A percentile compares a stretch with the other conserved stretches of the same genome.
Conservation (phyloP, 2,797 vertebrate species). For the Pterois miles region DNA sequence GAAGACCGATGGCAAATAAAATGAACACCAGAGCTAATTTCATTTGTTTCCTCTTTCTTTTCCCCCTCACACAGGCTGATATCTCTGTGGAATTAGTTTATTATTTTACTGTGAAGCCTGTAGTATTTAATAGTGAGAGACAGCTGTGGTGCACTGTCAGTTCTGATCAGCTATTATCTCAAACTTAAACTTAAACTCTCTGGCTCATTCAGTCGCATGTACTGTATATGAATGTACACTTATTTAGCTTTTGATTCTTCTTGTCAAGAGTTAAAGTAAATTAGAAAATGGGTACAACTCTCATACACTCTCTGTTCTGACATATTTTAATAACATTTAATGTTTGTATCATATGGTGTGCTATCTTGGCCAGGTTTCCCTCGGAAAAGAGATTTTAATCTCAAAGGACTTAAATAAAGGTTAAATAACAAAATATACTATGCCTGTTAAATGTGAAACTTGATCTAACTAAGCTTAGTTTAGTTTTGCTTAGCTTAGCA, state of each 20-base stretch:
- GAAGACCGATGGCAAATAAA: slow-evolving; percentile 59
- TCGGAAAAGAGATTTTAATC: no score
- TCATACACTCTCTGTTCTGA: no score
- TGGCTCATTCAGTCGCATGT: background rate
- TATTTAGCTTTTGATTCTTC: background rate
- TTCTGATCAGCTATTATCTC: slow-evolving; percentile 46
- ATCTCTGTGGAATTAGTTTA: slow-evolving; percentile 53
- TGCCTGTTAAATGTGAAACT: no score
- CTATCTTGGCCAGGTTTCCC: no score
- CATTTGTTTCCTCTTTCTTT: slow-evolving; percentile 27
- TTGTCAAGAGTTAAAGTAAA: no score
- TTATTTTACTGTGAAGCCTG: slow-evolving; percentile 55
- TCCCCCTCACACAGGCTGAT: slow-evolving; percentile 9
- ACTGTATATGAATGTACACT: background rate
- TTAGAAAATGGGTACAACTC: no score
- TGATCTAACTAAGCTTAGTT: no score
- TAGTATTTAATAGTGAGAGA: slow-evolving; percentile 49
- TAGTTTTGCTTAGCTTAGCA: no score
- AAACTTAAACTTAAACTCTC: slow-evolving; percentile 19
- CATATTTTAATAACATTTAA: no score
- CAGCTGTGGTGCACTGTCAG: slow-evolving; percentile 42
- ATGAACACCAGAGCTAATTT: slow-evolving; percentile 59
- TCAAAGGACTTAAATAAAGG: no score
- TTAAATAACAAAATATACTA: no score
- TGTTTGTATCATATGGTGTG: no score